These are phyloP conservation scores for Aphis gossypii DNA, from an alignment of 1,140 invertebrate genomes.

Conservation along the genomic window DNA sequence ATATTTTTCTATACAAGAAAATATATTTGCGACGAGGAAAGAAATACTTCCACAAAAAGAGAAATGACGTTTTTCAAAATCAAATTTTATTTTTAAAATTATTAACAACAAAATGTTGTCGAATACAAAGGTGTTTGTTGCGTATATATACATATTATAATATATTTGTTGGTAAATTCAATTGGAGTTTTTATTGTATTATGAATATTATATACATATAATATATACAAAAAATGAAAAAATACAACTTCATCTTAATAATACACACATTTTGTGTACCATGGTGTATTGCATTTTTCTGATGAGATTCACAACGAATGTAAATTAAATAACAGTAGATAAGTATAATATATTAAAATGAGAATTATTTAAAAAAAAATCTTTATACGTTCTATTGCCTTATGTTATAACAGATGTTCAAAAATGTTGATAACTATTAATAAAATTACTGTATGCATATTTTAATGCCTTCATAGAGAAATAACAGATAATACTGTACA, in stretches of 20 bases:
- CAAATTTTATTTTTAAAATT: constrained; percentile 32
- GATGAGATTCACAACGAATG: background rate
- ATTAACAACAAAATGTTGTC: constrained; percentile 31
- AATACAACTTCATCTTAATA: constrained; percentile 7
- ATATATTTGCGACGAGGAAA: background rate
- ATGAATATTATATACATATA: background rate
- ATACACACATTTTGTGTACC: background rate
- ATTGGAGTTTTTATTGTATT: constrained; percentile 1
- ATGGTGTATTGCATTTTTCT: background rate
- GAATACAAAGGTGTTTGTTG: constrained; percentile 26
- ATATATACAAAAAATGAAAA: background rate
- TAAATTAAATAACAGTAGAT: background rate
- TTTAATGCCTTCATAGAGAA: no score
- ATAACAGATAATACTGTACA: no score
- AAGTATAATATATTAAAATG: background rate
- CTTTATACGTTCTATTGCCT: background rate
- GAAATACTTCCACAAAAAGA: background rate
- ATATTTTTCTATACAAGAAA: constrained; percentile 20
- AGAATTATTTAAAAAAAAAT: background rate
- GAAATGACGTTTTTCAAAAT: constrained; percentile 34
- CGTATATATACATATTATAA: background rate
- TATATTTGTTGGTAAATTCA: background rate
- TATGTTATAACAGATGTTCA: background rate
- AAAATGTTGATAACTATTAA: no score
- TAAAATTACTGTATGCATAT: no score